Conservation (phyloP, 2,888 invertebrate genomes). For the Andrena fulva region DNA sequence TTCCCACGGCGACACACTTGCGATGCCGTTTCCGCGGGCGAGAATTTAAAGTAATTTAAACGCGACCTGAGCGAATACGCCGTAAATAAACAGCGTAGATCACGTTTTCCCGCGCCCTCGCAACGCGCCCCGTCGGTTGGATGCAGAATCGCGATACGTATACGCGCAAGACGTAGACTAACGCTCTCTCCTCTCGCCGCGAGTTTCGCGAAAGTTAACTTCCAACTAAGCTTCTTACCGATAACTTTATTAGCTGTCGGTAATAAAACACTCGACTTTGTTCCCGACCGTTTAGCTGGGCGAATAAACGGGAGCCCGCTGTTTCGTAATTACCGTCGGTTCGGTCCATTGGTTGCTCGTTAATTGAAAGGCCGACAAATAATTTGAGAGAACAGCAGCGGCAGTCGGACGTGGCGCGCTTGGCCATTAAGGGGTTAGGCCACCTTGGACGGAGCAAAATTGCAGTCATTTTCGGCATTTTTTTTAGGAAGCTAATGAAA, state of each 20-base stretch:
- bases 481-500: no score
- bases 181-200: neutral
- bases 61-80: neutral
- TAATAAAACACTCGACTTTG: constrained; percentile 37
- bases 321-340: constrained; percentile 39
- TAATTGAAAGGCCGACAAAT: constrained; percentile 41
- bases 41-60: neutral
- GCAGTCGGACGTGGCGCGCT: constrained; percentile 2
- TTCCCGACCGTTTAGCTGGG: constrained; percentile 11
- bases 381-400: constrained; percentile 30
- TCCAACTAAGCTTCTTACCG: constrained; percentile 27
- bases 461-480: no score
- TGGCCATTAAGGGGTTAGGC: no score
- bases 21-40: neutral
- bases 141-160: no score
- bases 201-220: constrained; percentile 10
- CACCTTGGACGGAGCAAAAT: no score
- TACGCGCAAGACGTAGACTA: no score
- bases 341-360: constrained; percentile 26
- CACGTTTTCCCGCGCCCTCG: neutral
- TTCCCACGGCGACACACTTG: constrained; percentile 1
- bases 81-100: neutral
- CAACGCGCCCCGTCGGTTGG: neutral
- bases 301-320: constrained; percentile 14
- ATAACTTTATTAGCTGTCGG: constrained; percentile 40